Percentiles rank a stretch among this genome's conserved stretches.
Conservation (phyloP, 2,113 vertebrate species). For the Hylia prasina region DNA sequence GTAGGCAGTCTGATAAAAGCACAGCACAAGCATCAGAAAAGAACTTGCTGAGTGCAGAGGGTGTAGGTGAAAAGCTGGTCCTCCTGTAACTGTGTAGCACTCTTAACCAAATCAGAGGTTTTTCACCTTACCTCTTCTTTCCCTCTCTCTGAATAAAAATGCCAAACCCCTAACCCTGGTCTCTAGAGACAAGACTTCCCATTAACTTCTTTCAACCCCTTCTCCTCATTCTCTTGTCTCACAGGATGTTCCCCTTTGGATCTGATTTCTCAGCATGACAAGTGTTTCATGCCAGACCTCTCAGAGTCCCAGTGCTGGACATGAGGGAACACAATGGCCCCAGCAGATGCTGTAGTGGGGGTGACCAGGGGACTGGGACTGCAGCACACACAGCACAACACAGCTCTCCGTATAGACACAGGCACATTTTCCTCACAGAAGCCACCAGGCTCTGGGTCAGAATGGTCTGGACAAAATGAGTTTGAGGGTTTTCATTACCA, state of each 20-base stretch:
- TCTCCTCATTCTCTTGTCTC: neutral
- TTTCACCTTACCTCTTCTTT: neutral
- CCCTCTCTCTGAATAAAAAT: neutral
- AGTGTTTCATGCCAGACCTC: neutral
- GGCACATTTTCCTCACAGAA: neutral
- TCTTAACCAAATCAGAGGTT: neutral
- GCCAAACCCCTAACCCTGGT: neutral
- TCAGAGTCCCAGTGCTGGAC: neutral
- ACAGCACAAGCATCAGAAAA: neutral
- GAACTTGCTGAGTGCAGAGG: neutral
- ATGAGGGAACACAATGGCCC: neutral
- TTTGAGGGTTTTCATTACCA: neutral
- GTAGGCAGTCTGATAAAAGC: neutral
- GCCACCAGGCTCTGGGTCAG: neutral
- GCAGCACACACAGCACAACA: neutral
- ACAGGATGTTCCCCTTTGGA: neutral
- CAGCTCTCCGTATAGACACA: neutral
- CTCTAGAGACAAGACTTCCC: neutral
- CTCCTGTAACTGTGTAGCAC: neutral
- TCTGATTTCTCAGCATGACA: neutral
- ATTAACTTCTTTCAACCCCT: neutral
- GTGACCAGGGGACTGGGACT: neutral
- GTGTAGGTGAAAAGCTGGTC: neutral
- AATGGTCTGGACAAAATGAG: neutral
- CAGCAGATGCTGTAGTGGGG: neutral